Evolutionary conservation across 2,888 invertebrate genomes (phyloP), one percentile per base, ranked within the genome.

Genomic region (Pteria penguin): DNA sequence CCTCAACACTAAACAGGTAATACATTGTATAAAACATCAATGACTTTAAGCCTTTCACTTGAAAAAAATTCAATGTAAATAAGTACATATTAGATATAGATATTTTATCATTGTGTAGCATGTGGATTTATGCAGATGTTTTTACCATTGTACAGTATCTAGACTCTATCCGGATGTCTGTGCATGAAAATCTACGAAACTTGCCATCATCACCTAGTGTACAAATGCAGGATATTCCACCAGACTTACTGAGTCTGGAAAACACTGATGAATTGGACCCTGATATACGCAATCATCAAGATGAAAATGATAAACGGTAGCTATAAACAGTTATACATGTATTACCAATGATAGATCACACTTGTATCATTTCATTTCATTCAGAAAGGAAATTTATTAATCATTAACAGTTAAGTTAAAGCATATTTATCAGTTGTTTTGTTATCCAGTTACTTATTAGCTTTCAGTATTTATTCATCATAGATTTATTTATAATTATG

Each of bases 211-310:
- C 98, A 0, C 98, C 98, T 0, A 97, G 92, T 82, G 99, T 99
- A 0, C 99, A 99, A 93, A 98, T 99, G 97, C 96, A 98, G 66
- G 97, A 97, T 90, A 95, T 97, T 2, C 98, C 98, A 18, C 95
- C 95, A 4, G 97, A 98, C 89, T 81, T 90, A 8, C 84, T 92
- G 3, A 86, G 86, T 60, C 81, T 91, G 4, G 90, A 90, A 45
- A 88, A 87, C 68, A 82, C 86, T 11, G 89, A 89, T 62, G 89
- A 90, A 72, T 80, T 81, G 0, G 90, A 91, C 76, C 88, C 88
- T 22, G 89, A 89, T 72, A 72, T 89, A 27, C 77, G 86, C 11
- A 88, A 89, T 66, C 82, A 84, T 57, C 86, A 87, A 57, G 85
- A 86, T 52, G 87, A 88, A 29, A 76, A 81, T 14, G 88, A 89